Base-by-base conservation (phyloP, 2,113 vertebrate genomes). In the Anhinga anhinga region DNA sequence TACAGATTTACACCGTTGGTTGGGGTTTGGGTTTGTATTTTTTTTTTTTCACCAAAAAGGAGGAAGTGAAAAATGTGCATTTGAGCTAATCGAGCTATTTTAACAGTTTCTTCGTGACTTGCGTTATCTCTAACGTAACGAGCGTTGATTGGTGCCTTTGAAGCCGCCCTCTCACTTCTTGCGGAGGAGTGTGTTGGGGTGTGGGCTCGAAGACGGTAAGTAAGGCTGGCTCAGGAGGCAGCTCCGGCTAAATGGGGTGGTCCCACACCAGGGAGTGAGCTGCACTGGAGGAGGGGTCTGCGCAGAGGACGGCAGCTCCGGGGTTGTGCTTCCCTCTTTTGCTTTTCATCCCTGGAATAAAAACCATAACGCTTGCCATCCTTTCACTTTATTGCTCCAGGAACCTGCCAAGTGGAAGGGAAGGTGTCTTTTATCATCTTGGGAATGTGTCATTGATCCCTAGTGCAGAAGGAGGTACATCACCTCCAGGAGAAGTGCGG, bases 281-380 rank as follows among this genome's bases (percentile, higher is more conserved):
- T 38, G 50, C 8, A 5, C 58, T 7, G 23, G 55, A 93, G 61
- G 52, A 88, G 63, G 34, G 77, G 14, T 61, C 26, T 34, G 67
- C 9, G 3, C 15, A 5, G 21, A 38, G 59, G 27, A 14, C 1
- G 13, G 21, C 23, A n/a, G n/a, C 61, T 44, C 66, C 0, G 2
- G 26, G 13, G 25, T 65, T 74, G 32, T 2, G 1, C 47, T 83
- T 40, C 26, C 36, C 63, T 84, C 49, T 34, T 20, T 4, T 0
- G 2, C 69, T 78, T 49, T 10, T 56, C 38, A 3, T 9, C n/a
- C 77, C 82, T 45, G 36, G 9, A 16, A 38, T 26, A 25, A 15
- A 61, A 77, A 3, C 32, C 14, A 0, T 4, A 22, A 2, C 5
- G 0, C 66, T 71, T 9, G 0, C 62, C 29, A 7, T 90, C 49